Evolutionary conservation across 2,113 vertebrate species (phyloP), one percentile per base, ranked within the genome.

Genomic region (Spilogale gracilis): DNA sequence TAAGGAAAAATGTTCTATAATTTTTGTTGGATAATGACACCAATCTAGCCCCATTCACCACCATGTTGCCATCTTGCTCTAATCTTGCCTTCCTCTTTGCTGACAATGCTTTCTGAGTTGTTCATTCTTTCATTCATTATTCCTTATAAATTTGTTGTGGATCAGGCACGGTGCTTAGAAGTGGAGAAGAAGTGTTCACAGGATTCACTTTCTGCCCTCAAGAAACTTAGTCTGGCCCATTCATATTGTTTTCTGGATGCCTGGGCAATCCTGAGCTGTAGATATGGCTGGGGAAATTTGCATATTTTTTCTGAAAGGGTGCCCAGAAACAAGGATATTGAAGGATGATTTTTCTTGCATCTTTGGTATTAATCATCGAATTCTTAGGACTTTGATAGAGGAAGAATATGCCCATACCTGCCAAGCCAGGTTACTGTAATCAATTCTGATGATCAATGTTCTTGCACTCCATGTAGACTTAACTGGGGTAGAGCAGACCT

Each of bases 311-410:
- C 69, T 92, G 48, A 83, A 87, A 76, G 13, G 23, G 54, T 71
- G 6, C 6, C 17, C 6, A 38, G 61, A 89, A 95, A 80, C 17
- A 88, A 92, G 20, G 54, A 52, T 48, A 58, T 5, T 79, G 71
- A 89, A 61, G 11, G 9, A 0, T 20, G 71, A 86, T 93, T 88
- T 14, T 58, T 93, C 85, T 73, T 63, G 13, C 91, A 20, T 71
- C 38, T 76, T 95, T 97, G 61, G 69, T 45, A 48, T 95, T 56
- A 67, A 65, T 76, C 4, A 45, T 97, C 52, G 60, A 94, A 88
- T 71, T 48, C 43, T 92, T 89, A 60, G 85, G 8, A 45, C 6
- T 43, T 38, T 79, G 27, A 43, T 6, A 50, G 45, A 78, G 25
- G 20, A 90, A 80, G 45, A 20, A 11, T 54, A 52, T 48, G 17